Conservation (phyloP, 2,113 vertebrate species). For the Stigmatopora argus region DNA sequence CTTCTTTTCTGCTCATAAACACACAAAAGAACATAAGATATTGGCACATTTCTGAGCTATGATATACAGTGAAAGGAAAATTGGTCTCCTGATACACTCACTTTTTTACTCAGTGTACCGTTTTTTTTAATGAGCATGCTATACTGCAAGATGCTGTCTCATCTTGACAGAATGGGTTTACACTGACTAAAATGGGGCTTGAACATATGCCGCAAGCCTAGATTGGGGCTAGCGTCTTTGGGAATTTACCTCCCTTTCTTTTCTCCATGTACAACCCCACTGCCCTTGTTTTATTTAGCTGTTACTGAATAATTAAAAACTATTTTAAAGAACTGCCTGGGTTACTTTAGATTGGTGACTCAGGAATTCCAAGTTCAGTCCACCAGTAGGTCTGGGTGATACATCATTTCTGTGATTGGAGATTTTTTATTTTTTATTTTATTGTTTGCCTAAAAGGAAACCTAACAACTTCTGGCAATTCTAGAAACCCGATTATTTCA, state of each 20-base stretch:
- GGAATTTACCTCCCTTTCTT: conserved; percentile 44
- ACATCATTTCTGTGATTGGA: too few species aligned
- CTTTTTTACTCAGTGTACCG: conserved; percentile 10
- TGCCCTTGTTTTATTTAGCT: conserved; percentile 59
- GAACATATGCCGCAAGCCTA: conserved; percentile 50
- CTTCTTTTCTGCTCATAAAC: conserved; percentile 4
- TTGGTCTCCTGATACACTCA: conserved; percentile 17
- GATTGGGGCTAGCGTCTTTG: conserved; percentile 56
- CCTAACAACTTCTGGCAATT: too few species aligned
- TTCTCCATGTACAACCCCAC: conserved; percentile 36
- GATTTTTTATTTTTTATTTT: too few species aligned
- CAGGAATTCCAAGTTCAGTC: conserved; percentile 11
- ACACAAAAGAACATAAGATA: conserved; percentile 6
- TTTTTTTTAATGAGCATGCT: background rate
- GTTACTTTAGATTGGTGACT: conserved; percentile 40
- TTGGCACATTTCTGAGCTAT: conserved; percentile 7
- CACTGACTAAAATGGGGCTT: conserved; percentile 22
- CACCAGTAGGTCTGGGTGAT: too few species aligned
- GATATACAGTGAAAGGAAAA: conserved; percentile 20
- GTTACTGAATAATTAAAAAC: conserved; percentile 67
- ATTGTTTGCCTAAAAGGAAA: too few species aligned
- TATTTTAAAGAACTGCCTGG: conserved; percentile 47
- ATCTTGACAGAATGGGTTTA: conserved; percentile 9
- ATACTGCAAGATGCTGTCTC: conserved; percentile 13
- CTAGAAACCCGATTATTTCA: too few species aligned